Conservation (phyloP, 2,888 invertebrate genomes). For the Ectemnius continuus region DNA sequence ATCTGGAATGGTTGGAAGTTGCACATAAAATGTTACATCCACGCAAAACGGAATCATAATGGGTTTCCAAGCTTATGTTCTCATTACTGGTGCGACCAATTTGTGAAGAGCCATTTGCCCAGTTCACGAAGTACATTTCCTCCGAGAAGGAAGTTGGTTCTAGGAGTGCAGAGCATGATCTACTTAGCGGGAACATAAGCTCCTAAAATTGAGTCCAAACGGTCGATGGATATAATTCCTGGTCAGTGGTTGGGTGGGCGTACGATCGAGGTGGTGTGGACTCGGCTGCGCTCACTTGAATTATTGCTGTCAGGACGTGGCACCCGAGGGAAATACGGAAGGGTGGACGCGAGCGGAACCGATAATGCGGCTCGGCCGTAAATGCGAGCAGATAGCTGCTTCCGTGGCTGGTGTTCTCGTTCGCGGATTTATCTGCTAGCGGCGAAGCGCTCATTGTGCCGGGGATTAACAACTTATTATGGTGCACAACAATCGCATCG, state of each 20-base stretch:
- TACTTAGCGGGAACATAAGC: conserved; percentile 23
- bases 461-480: conserved; percentile 61
- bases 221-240: conserved; percentile 47
- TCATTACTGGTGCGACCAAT: no score
- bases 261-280: no score
- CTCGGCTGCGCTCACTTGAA: conserved; percentile 39
- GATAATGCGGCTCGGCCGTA: conserved; percentile 66
- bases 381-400: conserved; percentile 50
- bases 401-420: conserved; percentile 33
- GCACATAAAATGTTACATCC: no score
- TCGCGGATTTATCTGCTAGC: conserved; percentile 56
- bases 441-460: conserved; percentile 58
- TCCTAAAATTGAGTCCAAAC: conserved; percentile 35
- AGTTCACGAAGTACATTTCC: no score
- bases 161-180: not conserved
- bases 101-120: no score
- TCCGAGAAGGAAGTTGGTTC: not conserved
- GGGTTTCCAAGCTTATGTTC: no score
- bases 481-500: no score
- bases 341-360: conserved; percentile 57
- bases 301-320: conserved; percentile 65
- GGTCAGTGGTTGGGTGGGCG: conserved; percentile 8
- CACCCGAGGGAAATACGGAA: conserved; percentile 66
- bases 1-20: no score
- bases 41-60: no score